Conservation (phyloP, 2,113 vertebrate species). For the Nothobranchius kuhntae region DNA sequence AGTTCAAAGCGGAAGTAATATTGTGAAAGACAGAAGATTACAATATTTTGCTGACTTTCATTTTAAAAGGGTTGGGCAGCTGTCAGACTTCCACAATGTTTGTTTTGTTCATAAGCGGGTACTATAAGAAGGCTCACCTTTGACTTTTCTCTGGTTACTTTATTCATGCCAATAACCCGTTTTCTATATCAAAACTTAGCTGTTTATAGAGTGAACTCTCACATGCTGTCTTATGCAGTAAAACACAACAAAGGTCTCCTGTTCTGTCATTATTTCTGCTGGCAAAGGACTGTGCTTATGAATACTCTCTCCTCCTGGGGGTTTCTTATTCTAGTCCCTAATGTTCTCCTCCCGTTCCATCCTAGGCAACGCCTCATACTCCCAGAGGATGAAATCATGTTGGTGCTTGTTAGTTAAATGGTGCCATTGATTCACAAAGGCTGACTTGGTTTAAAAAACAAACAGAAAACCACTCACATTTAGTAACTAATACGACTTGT, state of each 20-base stretch:
- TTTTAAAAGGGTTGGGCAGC: background rate
- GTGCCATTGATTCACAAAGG: constrained; percentile 38
- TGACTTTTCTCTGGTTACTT: background rate
- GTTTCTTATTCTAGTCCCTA: constrained; percentile 7
- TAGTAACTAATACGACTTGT: no score
- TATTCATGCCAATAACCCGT: background rate
- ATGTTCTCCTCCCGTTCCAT: constrained; percentile 34
- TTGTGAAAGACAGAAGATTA: no score
- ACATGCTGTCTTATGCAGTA: constrained; percentile 7
- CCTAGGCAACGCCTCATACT: constrained; percentile 30
- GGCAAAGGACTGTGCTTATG: constrained; percentile 44
- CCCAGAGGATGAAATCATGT: constrained; percentile 42
- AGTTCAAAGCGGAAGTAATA: no score
- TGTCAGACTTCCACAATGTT: background rate
- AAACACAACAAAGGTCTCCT: constrained; percentile 49
- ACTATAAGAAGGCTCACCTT: background rate
- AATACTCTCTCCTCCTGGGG: constrained; percentile 62
- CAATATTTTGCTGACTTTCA: background rate
- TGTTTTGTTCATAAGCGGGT: background rate
- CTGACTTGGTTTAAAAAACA: constrained; percentile 11
- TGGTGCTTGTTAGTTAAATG: constrained; percentile 39
- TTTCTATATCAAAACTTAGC: background rate
- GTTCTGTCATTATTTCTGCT: constrained; percentile 55
- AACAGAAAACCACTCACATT: background rate
- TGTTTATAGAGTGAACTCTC: background rate